Percentiles rank a stretch among this genome's conserved stretches.
Evolutionary conservation across 2,113 vertebrate species (phyloP).

Genomic region (Ciconia boyciana): DNA sequence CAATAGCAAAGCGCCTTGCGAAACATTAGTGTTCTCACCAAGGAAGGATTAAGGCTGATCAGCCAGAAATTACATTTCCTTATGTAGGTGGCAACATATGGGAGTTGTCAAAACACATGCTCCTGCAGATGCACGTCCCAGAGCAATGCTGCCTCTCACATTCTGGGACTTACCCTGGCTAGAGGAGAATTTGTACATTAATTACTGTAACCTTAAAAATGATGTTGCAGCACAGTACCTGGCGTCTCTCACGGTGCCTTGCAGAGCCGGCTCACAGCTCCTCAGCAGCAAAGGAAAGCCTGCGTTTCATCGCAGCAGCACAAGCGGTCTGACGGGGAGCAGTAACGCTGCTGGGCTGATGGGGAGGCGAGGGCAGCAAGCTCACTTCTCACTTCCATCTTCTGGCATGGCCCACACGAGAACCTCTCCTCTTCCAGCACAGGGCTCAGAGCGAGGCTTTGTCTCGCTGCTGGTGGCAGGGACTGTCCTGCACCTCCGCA

Average conservation of each 20-base stretch:
- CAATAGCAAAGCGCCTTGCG: fast-evolving
- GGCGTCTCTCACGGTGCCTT: neutral
- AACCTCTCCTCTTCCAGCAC: neutral
- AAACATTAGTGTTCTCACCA: fast-evolving
- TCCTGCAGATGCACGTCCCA: neutral
- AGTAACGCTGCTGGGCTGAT: neutral
- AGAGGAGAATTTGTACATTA: neutral
- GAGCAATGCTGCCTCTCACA: neutral
- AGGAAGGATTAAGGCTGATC: neutral
- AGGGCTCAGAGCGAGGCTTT: neutral
- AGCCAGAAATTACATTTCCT: neutral
- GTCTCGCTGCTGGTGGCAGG: neutral
- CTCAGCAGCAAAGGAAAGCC: neutral
- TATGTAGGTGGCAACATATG: constrained; percentile 10
- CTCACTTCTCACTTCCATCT: neutral
- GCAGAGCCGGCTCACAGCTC: neutral
- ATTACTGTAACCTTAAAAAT: neutral
- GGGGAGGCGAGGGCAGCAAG: neutral
- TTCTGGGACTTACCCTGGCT: neutral
- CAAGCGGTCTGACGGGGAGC: fast-evolving
- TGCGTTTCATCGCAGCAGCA: neutral
- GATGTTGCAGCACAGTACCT: neutral
- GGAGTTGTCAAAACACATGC: constrained; percentile 16
- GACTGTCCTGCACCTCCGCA: neutral
- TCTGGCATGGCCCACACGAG: fast-evolving